Evolutionary conservation across 2,888 invertebrate species (phyloP), one percentile per base, ranked within the genome.

Genomic region (Eilema caniola): DNA sequence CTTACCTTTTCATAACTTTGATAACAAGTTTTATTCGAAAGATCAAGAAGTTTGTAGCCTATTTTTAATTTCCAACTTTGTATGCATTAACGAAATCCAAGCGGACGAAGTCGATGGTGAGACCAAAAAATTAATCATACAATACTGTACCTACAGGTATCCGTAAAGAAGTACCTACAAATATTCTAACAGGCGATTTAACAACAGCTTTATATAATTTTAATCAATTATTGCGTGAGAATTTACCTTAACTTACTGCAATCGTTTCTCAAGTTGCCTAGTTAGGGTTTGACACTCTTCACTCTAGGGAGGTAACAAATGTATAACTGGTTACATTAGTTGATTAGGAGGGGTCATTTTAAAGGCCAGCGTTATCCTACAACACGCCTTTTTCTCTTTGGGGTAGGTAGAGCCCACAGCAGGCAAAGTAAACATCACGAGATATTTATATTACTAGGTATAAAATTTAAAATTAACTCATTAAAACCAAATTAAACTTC

Each of bases 141-240:
- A 28, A 4, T 4, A 4, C 28, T 28, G 28, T 37, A 14, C 14
- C 0, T 37, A 37, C 14, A 12, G 31, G 33, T 37, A 41, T 41
- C 0, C 63, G 28, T 41, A 69, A 71, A 37, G 62, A 75, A 80
- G 47, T 20, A 64, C 12, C 47, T 8, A 8, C 31, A 37, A 64
- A 64, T 10, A 47, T 63, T 14, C 20, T 28, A 63, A 47, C 47
- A 57, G 72, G 59, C 75, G 66, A 83, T 80, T 78, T 75, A 75
- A 70, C 81, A 75, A 70, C 81, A 80, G 75, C 78, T 81, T 75
- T 69, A 78, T 78, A 78, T 81, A 70, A n/a, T n/a, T n/a, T n/a
- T n/a, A n/a, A n/a, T n/a, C n/a, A n/a, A 70, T 69, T 24, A 79
- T 82, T 71, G 82, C 84, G 82, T 82, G 82, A 78, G 74, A 74